Conservation (phyloP, 2,888 invertebrate genomes). For the Galerucella nymphaeae region DNA sequence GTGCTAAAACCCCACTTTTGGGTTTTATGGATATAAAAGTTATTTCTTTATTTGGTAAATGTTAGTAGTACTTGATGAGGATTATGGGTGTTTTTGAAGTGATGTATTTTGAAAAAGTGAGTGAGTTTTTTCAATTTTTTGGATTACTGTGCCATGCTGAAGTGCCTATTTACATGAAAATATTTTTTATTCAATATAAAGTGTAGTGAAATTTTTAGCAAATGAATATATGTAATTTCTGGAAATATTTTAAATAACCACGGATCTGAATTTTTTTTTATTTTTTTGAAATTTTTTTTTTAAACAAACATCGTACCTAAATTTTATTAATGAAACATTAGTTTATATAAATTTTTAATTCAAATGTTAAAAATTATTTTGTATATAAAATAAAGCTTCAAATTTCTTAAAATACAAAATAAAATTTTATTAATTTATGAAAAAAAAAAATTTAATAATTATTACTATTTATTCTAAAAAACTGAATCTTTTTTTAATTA, state of each 20-base stretch:
- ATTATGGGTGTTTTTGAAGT: slow-evolving; percentile 25
- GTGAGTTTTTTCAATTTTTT: slow-evolving; percentile 40
- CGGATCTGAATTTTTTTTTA: not conserved
- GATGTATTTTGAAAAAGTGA: slow-evolving; percentile 50
- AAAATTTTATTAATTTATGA: too few species aligned
- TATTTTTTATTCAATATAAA: not conserved
- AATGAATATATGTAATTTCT: not conserved
- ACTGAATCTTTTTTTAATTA: too few species aligned
- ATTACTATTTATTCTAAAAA: too few species aligned
- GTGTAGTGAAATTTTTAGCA: not conserved
- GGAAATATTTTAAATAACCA: not conserved
- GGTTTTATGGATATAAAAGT: slow-evolving; percentile 53
- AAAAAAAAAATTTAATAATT: too few species aligned
- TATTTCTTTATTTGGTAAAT: slow-evolving; percentile 50
- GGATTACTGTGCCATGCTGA: slow-evolving; percentile 40
- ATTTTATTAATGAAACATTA: too few species aligned
- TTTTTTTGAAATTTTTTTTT: too few species aligned
- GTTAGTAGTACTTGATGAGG: slow-evolving; percentile 45
- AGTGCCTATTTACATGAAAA: slow-evolving; percentile 4
- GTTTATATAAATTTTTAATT: too few species aligned
- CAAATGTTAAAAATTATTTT: too few species aligned
- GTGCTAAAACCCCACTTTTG: slow-evolving; percentile 52
- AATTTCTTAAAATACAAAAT: too few species aligned
- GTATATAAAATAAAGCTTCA: too few species aligned
- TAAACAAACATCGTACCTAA: too few species aligned